Percentiles rank a stretch among this genome's conserved stretches.
phyloP scores from a whole-genome alignment of 2,888 invertebrate species.

The Conus canariensis region DNA sequence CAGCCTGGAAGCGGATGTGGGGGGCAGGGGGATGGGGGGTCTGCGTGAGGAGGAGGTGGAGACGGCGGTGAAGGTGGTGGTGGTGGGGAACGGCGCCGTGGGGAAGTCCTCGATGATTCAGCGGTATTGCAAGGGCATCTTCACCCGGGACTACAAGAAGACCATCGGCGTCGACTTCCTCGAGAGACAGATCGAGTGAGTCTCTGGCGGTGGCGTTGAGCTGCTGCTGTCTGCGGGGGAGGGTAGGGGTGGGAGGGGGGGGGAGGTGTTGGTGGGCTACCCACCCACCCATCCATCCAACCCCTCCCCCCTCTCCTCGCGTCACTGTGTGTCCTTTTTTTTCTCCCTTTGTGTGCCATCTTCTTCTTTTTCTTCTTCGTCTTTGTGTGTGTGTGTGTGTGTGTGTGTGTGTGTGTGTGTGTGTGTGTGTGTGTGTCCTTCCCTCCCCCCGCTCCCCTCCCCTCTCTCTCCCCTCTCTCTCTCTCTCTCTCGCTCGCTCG shows the following conservation, averaged over 20 bases:
- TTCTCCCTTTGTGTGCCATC: no score
- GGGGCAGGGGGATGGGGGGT: slow-evolving; percentile 20
- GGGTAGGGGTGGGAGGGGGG: background rate
- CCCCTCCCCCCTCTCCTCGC: no score
- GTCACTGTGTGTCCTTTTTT: no score
- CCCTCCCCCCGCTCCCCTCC: no score
- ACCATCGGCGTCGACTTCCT: slow-evolving; percentile 98
- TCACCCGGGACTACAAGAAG: slow-evolving; percentile 98
- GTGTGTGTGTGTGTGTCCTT: no score
- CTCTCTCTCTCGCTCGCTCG: no score
- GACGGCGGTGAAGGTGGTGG: slow-evolving; percentile 98
- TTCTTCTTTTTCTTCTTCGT: no score
- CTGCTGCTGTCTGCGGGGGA: background rate
- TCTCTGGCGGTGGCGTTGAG: slow-evolving; percentile 57
- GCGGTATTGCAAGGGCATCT: slow-evolving; percentile 97
- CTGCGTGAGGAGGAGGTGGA: slow-evolving; percentile 98
- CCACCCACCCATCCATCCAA: no score
- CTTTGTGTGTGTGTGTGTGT: no score
- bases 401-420: no score
- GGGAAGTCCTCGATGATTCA: slow-evolving; percentile 99
- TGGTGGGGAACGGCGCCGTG: slow-evolving; percentile 98
- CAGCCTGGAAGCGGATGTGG: background rate
- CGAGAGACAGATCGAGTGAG: slow-evolving; percentile 96
- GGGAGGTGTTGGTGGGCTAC: background rate
- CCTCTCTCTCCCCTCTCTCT: no score